Evolutionary conservation across 2,113 vertebrate species (phyloP).

Genomic region (Brachirus orientalis): DNA sequence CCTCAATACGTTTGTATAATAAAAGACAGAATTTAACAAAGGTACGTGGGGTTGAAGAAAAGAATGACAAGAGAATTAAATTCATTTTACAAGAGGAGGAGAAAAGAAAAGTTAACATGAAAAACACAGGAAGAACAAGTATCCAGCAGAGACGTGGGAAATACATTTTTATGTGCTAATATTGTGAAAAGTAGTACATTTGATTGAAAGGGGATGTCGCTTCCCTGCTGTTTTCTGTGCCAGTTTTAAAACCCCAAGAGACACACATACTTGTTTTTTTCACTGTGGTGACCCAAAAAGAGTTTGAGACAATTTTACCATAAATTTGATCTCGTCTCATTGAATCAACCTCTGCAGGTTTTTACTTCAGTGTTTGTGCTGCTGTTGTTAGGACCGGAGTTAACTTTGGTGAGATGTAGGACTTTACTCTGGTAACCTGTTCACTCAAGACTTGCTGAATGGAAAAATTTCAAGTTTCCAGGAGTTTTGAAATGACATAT

Average conservation of each 20-base stretch:
- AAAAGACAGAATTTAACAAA: constrained; percentile 9
- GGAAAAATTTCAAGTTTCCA: background rate
- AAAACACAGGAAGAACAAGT: background rate
- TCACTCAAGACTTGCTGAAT: too few species aligned
- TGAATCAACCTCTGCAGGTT: background rate
- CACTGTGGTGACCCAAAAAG: background rate
- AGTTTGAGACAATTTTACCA: background rate
- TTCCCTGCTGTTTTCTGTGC: constrained; percentile 6
- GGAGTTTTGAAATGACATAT: too few species aligned
- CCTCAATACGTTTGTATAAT: constrained; percentile 14
- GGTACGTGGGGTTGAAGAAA: background rate
- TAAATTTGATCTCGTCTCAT: background rate
- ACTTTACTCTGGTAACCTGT: too few species aligned
- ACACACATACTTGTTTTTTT: constrained; percentile 4
- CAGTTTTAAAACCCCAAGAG: constrained; percentile 4
- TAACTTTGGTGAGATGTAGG: too few species aligned
- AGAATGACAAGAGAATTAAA: constrained; percentile 1
- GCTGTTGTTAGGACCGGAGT: too few species aligned
- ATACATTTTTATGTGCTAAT: constrained; percentile 19
- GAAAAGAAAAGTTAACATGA: background rate
- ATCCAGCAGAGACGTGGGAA: constrained; percentile 22
- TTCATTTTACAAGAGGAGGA: constrained; percentile 4
- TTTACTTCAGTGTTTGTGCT: background rate
- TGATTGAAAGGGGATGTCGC: constrained; percentile 10
- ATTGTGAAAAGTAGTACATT: constrained; percentile 10